Percentiles rank a stretch among this genome's conserved stretches.
These are phyloP conservation scores for Sialis fuliginosa DNA, from an alignment of 2,888 invertebrate genomes.

Conservation along the genomic window DNA sequence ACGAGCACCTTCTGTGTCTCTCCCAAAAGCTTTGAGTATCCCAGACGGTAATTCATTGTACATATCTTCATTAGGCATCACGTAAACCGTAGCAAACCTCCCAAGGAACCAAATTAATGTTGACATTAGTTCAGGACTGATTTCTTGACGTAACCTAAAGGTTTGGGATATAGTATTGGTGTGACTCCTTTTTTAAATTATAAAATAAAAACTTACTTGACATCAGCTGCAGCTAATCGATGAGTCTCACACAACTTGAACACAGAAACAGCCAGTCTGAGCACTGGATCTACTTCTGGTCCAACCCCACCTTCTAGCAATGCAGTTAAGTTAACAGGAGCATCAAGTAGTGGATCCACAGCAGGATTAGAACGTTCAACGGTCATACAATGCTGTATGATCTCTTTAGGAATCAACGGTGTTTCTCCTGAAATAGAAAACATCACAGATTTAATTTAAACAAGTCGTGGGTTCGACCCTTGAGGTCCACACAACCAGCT, in stretches of 20 bases:
- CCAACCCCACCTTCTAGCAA: constrained; percentile 24
- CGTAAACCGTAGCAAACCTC: constrained; percentile 57
- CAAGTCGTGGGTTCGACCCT: too few relatives aligned
- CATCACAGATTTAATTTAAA: too few relatives aligned
- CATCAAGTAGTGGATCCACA: constrained; percentile 27
- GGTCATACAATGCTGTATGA: constrained; percentile 34
- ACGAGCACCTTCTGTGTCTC: constrained; percentile 42
- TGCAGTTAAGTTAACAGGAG: constrained; percentile 17
- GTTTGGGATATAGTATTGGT: too few relatives aligned
- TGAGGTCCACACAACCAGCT: too few relatives aligned
- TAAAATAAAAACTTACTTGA: constrained; percentile 22
- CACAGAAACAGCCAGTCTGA: constrained; percentile 49
- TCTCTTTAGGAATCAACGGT: constrained; percentile 42
- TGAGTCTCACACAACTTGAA: constrained; percentile 61
- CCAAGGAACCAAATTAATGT: constrained; percentile 64
- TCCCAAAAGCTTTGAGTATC: constrained; percentile 42
- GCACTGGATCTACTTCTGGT: constrained; percentile 26
- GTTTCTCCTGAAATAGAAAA: constrained; percentile 28
- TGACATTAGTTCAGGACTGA: constrained; percentile 65
- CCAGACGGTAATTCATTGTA: constrained; percentile 41
- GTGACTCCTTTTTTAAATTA: too few relatives aligned
- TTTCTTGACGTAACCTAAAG: constrained; percentile 30
- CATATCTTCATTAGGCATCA: constrained; percentile 41
- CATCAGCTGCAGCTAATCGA: constrained; percentile 43
- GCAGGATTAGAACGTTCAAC: too few relatives aligned